Evolutionary conservation across 2,888 invertebrate genomes (phyloP).

Genomic region (Amphipoea oculea): DNA sequence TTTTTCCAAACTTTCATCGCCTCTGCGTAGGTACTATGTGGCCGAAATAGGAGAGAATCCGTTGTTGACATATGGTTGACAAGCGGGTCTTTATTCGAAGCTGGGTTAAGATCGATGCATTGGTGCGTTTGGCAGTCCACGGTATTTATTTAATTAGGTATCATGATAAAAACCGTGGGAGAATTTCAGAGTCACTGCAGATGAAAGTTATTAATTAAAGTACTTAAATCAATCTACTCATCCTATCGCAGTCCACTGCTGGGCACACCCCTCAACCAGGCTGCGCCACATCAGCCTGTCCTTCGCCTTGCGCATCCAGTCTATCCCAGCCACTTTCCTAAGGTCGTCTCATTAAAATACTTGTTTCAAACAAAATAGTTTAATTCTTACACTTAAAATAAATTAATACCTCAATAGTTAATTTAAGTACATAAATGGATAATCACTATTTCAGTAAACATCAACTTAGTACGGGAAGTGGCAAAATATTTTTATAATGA

Average conservation of each 20-base stretch:
- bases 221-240: not conserved
- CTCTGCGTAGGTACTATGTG: too few relatives aligned
- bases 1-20: too few relatives aligned
- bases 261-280: too few relatives aligned
- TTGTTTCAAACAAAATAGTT: conserved; percentile 33
- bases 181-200: not conserved
- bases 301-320: not conserved
- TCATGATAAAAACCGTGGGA: too few relatives aligned
- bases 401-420: conserved; percentile 46
- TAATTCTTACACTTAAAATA: conserved; percentile 63
- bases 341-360: not conserved
- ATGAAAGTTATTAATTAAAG: not conserved
- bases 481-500: not conserved
- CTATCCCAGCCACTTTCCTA: not conserved
- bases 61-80: too few relatives aligned
- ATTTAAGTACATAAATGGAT: not conserved
- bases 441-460: not conserved
- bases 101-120: too few relatives aligned
- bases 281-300: not conserved
- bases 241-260: too few relatives aligned
- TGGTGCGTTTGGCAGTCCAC: too few relatives aligned
- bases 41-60: too few relatives aligned
- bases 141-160: too few relatives aligned
- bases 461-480: not conserved
- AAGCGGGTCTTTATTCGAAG: too few relatives aligned